Conservation (phyloP, 2,113 vertebrate genomes). For the Microcebus ravelobensis region DNA sequence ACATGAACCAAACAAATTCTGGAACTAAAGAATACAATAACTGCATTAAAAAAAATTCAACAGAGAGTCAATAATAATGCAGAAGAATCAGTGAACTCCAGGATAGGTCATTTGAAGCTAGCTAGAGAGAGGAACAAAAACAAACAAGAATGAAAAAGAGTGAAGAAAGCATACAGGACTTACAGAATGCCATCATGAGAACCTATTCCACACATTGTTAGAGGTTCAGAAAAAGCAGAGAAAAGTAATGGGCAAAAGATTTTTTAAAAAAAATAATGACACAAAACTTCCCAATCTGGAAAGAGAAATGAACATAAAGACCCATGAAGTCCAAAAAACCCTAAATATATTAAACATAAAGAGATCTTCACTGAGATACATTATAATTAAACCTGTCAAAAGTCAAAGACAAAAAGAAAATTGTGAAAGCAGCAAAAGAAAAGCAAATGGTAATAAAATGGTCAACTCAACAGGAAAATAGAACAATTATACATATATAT, state of each 20-base stretch:
- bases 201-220: neutral
- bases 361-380: neutral
- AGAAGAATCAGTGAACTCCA: neutral
- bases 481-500: neutral
- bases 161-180: neutral
- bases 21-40: neutral
- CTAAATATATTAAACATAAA: neutral
- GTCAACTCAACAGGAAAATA: neutral
- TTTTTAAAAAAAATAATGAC: neutral
- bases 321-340: neutral
- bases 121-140: neutral
- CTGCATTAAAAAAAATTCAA: neutral
- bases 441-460: neutral
- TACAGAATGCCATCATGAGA: neutral
- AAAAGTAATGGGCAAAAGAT: neutral
- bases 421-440: neutral
- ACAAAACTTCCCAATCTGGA: neutral
- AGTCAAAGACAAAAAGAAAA: neutral
- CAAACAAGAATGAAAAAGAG: neutral
- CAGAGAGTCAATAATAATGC: neutral
- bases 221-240: neutral
- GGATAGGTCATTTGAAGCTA: neutral
- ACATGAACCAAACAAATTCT: neutral
- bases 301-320: neutral
- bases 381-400: neutral